Evolutionary conservation across 2,113 vertebrate species (phyloP), one percentile per base, ranked within the genome.

Genomic region (Axis porcinus): DNA sequence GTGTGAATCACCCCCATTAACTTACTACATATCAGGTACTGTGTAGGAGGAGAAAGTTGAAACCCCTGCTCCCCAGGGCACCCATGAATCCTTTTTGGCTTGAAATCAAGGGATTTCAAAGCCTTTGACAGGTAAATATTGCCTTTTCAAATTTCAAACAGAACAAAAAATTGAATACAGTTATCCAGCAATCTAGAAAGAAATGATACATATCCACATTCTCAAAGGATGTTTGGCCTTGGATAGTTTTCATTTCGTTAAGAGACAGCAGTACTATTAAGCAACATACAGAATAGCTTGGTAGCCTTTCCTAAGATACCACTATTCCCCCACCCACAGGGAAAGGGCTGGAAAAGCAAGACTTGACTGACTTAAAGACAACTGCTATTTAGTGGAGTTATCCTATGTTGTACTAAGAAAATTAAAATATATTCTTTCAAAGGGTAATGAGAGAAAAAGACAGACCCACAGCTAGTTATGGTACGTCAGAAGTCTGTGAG

Each of bases 101-200:
- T 96, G 52, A 91, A 95, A 96, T 16, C 40, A 86, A 36, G 30
- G 16, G 25, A 91, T 91, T 97, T 94, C 86, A 98, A 96, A 97
- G 78, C 2, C 70, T 91, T 84, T 93, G 60, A 91, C 40, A 90
- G 91, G 79, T 95, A 97, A 97, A 96, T 94, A 94, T 52, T 97
- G 52, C 45, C 70, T 97, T 97, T 88, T 92, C 89, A 84, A 95
- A 96, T 89, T 91, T 74, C 58, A 97, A 95, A 94, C 4, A 36
- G 5, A 47, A 40, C 47, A 62, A 60, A 67, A 70, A 74, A 87
- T 15, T 78, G 11, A 64, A 74, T 40, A 86, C 12, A 81, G 36
- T 90, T 81, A 94, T 85, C 23, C 58, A 76, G 21, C 13, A 85
- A 30, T 88, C 52, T 83, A 92, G 55, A 96, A 96, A 91, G 3